Evolutionary conservation across 2,797 vertebrate genomes (phyloP), one percentile per base, ranked within the genome.

Genomic region (Pelobates cultripes): DNA sequence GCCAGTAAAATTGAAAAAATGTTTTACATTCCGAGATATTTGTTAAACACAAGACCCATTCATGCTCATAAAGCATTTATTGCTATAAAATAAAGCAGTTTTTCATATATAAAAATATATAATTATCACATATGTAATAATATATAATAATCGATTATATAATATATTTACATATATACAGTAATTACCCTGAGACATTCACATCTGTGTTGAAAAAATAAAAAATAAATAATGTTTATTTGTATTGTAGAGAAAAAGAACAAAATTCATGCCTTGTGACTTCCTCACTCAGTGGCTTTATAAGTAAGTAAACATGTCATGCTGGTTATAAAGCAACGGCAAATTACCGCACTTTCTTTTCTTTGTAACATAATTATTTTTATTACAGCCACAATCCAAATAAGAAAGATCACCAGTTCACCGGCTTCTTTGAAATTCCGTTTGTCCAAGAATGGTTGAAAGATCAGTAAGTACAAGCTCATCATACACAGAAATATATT

Each of bases 261-360:
- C 94, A n/a, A 90, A 86, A 70, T 99, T 98, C 85, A 93, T 96
- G 84, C 95, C 95, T 13, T 95, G 93, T 68, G 96, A 97, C 90
- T 98, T 97, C 86, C 90, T 99, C 28, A 95, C 94, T 0, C 94
- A 96, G 87, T 98, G 96, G 96, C 89, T 99, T 28, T 98, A 97
- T 92, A 97, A 98, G 97, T 99, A 95, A 97, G 95, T 93, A 71
- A 4, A 60, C 45, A 17, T 74, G 42, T 57, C 6, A 64, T 3
- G 43, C 6, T 73, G 40, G 7, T 12, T 45, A 43, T 5, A 73
- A 15, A 63, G 42, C 2, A 12, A 3, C 13, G 28, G n/a, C 17
- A 40, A 12, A 64, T 68, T 15, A 3, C 40, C 43, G 3, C 55
- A 40, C 42, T 4, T 53, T 69, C 28, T 55, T 7, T 28, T 28